Conservation (phyloP, 1,140 invertebrate species). For the Hylaeus anthracinus region DNA sequence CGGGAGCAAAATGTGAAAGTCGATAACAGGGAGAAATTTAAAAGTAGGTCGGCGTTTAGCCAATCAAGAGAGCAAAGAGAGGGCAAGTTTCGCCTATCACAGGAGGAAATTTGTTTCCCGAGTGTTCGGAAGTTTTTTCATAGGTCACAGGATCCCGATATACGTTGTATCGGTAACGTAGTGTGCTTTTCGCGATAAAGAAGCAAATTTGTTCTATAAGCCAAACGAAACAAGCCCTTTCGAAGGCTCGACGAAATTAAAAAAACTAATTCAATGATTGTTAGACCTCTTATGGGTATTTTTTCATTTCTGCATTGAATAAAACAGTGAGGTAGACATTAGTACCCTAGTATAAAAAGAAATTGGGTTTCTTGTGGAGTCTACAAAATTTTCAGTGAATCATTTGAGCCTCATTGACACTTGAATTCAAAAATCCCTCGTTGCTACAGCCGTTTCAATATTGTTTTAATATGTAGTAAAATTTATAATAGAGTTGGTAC, state of each 20-base stretch:
- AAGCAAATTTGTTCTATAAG: background rate
- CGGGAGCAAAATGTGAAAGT: constrained; percentile 14
- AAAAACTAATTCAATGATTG: too few species aligned
- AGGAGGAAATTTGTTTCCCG: constrained; percentile 32
- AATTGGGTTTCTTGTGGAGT: too few species aligned
- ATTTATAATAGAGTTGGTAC: too few species aligned
- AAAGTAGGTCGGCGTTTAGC: constrained; percentile 39
- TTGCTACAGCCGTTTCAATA: too few species aligned
- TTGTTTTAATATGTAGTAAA: too few species aligned
- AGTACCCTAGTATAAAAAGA: too few species aligned
- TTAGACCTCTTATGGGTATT: too few species aligned
- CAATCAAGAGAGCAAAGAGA: constrained; percentile 12
- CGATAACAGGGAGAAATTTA: constrained; percentile 35
- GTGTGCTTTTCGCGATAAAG: background rate
- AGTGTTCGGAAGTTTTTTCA: constrained; percentile 24
- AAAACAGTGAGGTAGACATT: too few species aligned
- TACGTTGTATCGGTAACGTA: background rate
- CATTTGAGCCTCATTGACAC: too few species aligned
- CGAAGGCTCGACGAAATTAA: background rate
- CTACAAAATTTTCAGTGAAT: too few species aligned
- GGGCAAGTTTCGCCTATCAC: background rate
- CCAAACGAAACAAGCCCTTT: background rate
- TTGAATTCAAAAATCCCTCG: too few species aligned
- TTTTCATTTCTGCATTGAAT: too few species aligned
- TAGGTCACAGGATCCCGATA: background rate